phyloP scores from a whole-genome alignment of 2,797 vertebrate genomes.

The Botia almorhae region DNA sequence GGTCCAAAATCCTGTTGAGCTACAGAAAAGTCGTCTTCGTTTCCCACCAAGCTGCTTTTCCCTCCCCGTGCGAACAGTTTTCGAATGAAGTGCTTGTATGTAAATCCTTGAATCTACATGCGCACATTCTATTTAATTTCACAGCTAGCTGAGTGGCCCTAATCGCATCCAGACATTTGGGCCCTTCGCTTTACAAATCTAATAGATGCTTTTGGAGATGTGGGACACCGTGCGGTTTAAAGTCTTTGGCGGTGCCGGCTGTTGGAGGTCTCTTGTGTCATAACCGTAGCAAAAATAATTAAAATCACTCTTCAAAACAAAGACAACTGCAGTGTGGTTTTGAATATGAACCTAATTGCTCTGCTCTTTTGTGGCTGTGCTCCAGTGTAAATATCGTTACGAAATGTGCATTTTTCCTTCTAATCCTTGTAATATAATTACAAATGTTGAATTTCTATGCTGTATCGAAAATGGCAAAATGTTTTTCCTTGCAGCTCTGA shows the following conservation, averaged over 20 bases:
- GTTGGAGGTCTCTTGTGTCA: conserved; percentile 68
- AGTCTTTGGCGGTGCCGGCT: conserved; percentile 66
- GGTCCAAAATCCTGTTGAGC: conserved; percentile 77
- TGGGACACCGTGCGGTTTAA: conserved; percentile 51
- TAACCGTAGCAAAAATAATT: conserved; percentile 66
- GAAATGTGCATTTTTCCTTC: conserved; percentile 41
- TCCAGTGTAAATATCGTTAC: conserved; percentile 59
- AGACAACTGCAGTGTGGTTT: conserved; percentile 56
- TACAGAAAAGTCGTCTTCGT: conserved; percentile 61
- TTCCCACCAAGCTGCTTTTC: conserved; percentile 50
- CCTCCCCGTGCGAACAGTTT: conserved; percentile 41
- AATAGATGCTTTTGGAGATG: conserved; percentile 64
- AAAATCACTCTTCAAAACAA: conserved; percentile 68
- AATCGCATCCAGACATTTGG: conserved; percentile 76
- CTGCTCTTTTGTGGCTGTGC: conserved; percentile 46
- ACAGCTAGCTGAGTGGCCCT: conserved; percentile 78
- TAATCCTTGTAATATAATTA: conserved; percentile 55
- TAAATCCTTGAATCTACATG: conserved; percentile 79
- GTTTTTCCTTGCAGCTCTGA: neutral
- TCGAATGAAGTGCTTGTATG: conserved; percentile 66
- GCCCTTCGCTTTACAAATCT: conserved; percentile 73
- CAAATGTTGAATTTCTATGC: conserved; percentile 58
- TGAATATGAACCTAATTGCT: conserved; percentile 61
- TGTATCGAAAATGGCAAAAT: conserved; percentile 19
- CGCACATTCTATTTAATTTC: conserved; percentile 79